phyloP scores from a whole-genome alignment of 2,797 vertebrate genomes.

The Sebastes matsubarae region DNA sequence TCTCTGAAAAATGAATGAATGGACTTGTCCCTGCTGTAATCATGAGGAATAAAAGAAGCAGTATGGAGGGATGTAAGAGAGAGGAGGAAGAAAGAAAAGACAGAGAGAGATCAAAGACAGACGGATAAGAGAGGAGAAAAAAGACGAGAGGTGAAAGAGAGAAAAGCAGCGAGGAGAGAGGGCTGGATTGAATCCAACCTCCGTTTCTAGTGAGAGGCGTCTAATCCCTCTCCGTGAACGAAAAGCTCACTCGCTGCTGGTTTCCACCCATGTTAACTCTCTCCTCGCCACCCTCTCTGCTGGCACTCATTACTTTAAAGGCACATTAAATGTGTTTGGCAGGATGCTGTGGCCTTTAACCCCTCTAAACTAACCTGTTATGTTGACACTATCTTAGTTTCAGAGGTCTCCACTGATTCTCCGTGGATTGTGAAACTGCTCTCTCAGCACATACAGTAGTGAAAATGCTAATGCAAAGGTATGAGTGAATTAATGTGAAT shows the following conservation, averaged over 20 bases:
- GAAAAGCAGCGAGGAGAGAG: conserved; percentile 29
- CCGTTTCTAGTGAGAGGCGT: conserved; percentile 32
- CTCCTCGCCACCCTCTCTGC: conserved; percentile 1
- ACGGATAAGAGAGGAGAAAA: conserved; percentile 16
- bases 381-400: background rate
- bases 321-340: background rate
- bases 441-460: background rate
- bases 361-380: background rate
- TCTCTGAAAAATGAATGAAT: background rate
- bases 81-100: conserved; percentile 4
- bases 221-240: conserved; percentile 55
- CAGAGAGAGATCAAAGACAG: conserved; percentile 28
- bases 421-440: background rate
- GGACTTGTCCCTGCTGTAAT: background rate
- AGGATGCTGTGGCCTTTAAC: conserved; percentile 8
- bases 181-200: conserved; percentile 40
- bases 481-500: conserved; percentile 11
- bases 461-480: background rate
- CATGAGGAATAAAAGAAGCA: background rate
- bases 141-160: conserved; percentile 27
- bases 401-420: background rate
- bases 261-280: conserved; percentile 41
- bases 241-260: conserved; percentile 38
- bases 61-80: background rate
- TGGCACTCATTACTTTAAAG: background rate